Conservation (phyloP, 2,113 vertebrate genomes). For the Tautogolabrus adspersus region DNA sequence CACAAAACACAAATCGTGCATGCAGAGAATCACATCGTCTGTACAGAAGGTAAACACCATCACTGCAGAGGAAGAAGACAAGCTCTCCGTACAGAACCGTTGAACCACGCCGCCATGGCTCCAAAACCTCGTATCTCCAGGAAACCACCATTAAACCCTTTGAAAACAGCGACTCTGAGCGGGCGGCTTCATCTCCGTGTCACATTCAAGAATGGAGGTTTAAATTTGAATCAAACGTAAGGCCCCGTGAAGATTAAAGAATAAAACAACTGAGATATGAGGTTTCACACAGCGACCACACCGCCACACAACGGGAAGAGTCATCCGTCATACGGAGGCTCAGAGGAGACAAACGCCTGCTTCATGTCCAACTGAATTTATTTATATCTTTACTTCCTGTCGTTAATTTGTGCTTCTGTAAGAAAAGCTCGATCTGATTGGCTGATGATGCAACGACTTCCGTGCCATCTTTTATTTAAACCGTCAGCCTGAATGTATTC, state of each 20-base stretch:
- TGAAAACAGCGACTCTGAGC: background rate
- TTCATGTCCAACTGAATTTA: no score
- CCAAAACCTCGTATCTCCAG: constrained; percentile 9
- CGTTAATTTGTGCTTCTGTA: no score
- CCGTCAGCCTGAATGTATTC: no score
- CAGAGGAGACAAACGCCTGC: constrained; percentile 18
- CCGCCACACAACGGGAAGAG: background rate
- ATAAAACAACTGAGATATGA: constrained; percentile 13
- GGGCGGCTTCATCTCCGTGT: background rate
- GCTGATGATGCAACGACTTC: background rate
- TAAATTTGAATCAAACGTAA: background rate
- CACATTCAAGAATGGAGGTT: constrained; percentile 5
- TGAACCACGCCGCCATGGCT: background rate
- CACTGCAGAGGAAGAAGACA: constrained; percentile 47
- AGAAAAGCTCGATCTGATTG: background rate
- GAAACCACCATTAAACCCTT: background rate
- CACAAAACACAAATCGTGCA: constrained; percentile 72
- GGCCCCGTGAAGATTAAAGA: constrained; percentile 1
- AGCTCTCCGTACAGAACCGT: background rate
- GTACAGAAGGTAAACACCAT: constrained; percentile 52
- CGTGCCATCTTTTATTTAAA: no score
- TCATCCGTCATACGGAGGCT: constrained; percentile 21
- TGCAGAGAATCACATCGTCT: constrained; percentile 64
- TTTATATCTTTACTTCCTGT: background rate
- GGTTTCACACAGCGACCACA: constrained; percentile 19